These are phyloP conservation scores for Lepidurus packardi DNA, from an alignment of 1,140 invertebrate genomes.

Conservation along the genomic window DNA sequence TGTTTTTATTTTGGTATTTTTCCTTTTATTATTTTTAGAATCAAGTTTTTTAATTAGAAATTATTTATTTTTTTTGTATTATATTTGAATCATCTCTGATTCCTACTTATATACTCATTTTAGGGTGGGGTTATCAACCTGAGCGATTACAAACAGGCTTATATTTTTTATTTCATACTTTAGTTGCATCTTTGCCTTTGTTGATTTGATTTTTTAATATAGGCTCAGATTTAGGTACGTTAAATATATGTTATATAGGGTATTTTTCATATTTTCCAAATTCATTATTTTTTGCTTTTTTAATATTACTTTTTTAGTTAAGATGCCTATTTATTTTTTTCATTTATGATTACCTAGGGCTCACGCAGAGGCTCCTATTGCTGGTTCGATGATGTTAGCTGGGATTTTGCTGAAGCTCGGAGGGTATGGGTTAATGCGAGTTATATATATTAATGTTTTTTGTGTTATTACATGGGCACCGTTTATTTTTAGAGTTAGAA, in stretches of 20 bases:
- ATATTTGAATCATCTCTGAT: conserved; percentile 59
- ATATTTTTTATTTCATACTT: conserved; percentile 59
- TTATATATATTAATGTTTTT: conserved; percentile 47
- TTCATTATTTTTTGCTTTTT: conserved; percentile 49
- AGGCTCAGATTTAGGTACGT: conserved; percentile 43
- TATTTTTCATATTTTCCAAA: conserved; percentile 45
- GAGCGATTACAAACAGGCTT: conserved; percentile 57
- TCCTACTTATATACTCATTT: conserved; percentile 56
- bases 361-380: too few species aligned
- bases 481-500: conserved; percentile 50
- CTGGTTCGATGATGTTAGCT: too few species aligned
- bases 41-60: conserved; percentile 50
- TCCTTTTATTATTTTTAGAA: background rate
- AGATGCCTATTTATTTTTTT: too few species aligned
- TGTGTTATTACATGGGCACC: conserved; percentile 47
- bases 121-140: too few species aligned
- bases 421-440: conserved; percentile 55
- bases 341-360: too few species aligned
- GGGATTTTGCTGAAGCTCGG: conserved; percentile 65
- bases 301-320: conserved; percentile 59
- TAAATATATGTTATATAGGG: conserved; percentile 44
- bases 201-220: conserved; percentile 52
- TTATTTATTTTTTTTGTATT: conserved; percentile 60
- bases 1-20: conserved; percentile 49
- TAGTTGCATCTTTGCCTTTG: conserved; percentile 55